Conservation (phyloP, 1,140 invertebrate genomes). For the Batillaria attramentaria region DNA sequence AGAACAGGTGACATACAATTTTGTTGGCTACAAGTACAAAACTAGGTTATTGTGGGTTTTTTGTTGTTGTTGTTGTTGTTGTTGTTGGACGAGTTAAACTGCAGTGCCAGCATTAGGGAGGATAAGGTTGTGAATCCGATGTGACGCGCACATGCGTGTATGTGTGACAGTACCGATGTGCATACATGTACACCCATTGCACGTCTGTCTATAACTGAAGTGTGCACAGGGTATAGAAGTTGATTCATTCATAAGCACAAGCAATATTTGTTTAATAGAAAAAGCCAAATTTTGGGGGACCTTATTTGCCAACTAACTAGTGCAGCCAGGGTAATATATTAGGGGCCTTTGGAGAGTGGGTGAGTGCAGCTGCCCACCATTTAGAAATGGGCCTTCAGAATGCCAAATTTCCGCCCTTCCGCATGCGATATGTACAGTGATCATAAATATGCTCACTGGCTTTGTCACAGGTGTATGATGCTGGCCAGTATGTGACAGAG, state of each 20-base stretch:
- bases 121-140: no score
- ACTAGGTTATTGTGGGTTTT: not conserved
- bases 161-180: not conserved
- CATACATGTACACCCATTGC: not conserved
- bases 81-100: not conserved
- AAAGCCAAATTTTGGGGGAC: no score
- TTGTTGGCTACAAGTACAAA: not conserved
- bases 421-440: not conserved
- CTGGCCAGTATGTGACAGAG: slow-evolving; percentile 19
- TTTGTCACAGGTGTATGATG: slow-evolving; percentile 13
- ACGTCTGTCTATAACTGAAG: no score
- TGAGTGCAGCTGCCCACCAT: not conserved
- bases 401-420: not conserved
- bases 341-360: not conserved
- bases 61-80: not conserved
- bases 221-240: no score
- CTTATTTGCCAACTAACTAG: no score
- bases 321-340: not conserved
- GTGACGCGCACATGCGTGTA: not conserved
- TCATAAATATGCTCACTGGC: not conserved
- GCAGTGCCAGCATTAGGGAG: not conserved
- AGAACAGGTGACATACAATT: slow-evolving; percentile 38
- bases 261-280: no score
- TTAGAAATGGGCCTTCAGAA: not conserved
- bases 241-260: no score